Evolutionary conservation across 2,797 vertebrate species (phyloP).

Genomic region (Buphagus erythrorhynchus): DNA sequence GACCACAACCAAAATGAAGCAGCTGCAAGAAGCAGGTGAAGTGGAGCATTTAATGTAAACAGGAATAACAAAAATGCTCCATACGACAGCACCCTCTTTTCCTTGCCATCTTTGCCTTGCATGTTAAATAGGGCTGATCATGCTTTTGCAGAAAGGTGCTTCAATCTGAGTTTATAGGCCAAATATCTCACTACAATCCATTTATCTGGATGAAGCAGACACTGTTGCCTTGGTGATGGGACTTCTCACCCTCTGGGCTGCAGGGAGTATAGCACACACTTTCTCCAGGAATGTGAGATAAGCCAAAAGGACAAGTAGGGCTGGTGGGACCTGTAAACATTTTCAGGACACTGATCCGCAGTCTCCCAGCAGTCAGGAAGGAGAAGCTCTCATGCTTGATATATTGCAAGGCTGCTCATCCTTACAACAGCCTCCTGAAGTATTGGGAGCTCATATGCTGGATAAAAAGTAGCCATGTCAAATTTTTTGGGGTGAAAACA

Average conservation of each 20-base stretch:
- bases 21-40: slow-evolving; percentile 24
- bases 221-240: slow-evolving; percentile 57
- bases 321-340: background rate
- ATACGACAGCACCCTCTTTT: background rate
- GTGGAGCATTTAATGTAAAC: background rate
- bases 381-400: background rate
- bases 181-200: background rate
- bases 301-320: background rate
- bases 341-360: background rate
- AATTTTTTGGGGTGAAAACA: background rate
- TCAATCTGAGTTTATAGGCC: background rate
- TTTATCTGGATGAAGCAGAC: background rate
- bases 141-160: background rate
- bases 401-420: background rate
- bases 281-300: background rate
- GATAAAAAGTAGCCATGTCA: background rate
- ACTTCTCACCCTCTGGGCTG: slow-evolving; percentile 3
- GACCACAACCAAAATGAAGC: background rate
- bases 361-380: background rate
- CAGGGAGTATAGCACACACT: background rate
- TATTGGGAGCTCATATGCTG: accelerated
- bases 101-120: background rate
- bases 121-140: background rate
- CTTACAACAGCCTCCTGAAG: background rate
- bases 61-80: background rate